Evolutionary conservation across 1,140 invertebrate species (phyloP).

Genomic region (Melipona quadrifasciata): DNA sequence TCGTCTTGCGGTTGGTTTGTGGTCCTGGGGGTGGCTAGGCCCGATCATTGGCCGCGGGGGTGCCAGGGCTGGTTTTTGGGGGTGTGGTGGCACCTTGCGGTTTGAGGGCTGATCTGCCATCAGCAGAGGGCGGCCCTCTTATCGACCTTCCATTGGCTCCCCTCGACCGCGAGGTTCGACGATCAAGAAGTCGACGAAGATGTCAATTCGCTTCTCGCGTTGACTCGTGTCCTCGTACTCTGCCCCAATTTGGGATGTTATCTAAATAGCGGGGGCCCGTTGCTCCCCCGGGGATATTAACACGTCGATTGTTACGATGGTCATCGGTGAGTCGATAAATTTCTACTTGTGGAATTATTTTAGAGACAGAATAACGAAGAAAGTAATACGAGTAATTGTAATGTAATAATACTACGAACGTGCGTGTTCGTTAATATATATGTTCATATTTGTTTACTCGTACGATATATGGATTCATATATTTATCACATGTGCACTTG

Average conservation of each 20-base stretch:
- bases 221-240: too few relatives aligned
- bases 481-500: too few relatives aligned
- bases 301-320: background rate
- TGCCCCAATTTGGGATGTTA: too few relatives aligned
- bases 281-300: background rate
- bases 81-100: constrained; percentile 82
- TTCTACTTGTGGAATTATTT: too few relatives aligned
- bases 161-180: constrained; percentile 39
- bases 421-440: too few relatives aligned
- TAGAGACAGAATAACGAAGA: too few relatives aligned
- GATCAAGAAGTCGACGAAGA: constrained; percentile 55
- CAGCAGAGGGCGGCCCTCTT: constrained; percentile 76
- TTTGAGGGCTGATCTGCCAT: constrained; percentile 80
- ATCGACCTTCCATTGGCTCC: constrained; percentile 75
- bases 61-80: constrained; percentile 79
- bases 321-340: too few relatives aligned
- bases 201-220: constrained; percentile 18
- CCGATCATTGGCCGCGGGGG: constrained; percentile 82
- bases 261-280: background rate
- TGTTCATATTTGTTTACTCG: too few relatives aligned
- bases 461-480: too few relatives aligned
- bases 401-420: too few relatives aligned
- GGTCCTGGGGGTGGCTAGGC: constrained; percentile 80
- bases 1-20: constrained; percentile 83
- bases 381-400: too few relatives aligned